Evolutionary conservation across 1,140 invertebrate genomes (phyloP), one percentile per base, ranked within the genome.

Genomic region (Brachionus koreanus): DNA sequence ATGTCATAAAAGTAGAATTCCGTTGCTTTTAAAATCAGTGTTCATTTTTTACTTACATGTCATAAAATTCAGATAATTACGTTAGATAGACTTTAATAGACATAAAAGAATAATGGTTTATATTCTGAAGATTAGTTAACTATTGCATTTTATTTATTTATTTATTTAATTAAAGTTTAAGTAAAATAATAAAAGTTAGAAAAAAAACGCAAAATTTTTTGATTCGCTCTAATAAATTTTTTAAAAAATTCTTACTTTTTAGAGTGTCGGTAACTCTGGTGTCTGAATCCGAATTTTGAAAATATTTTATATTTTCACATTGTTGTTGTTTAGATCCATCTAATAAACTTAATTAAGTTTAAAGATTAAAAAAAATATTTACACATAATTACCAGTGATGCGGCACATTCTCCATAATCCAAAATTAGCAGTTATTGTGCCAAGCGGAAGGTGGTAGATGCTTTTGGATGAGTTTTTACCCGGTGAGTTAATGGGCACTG

Each of bases 221-320:
- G n/a, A n/a, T n/a, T n/a, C n/a, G n/a, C n/a, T n/a, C n/a, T n/a
- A n/a, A n/a, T n/a, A n/a, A n/a, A n/a, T n/a, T n/a, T 61, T 29
- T 19, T n/a, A 2, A 43, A 9, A 10, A 25, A 13, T 25, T 3
- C 3, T 74, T 74, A 74, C 69, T 74, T 49, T 74, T 74, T 13
- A 74, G 19, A 74, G 69, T 74, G n/a, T 74, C 69, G 5, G 69
- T 74, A 25, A 74, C 33, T 29, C 69, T 74, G 10, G 37, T 12
- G 5, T 74, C 69, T 46, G 69, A 74, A 29, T 74, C 69, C 2
- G 42, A 46, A 46, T 46, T 74, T 46, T 74, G 42, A 74, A 74
- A 74, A 74, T 23, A 74, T 33, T 74, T 74, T 6, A 46, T 74
- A 49, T 74, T 43, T 74, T 74, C 69, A 49, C 69, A 74, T 29